These are phyloP conservation scores for Lordiphosa stackelbergi DNA, from an alignment of 1,140 invertebrate species.

Conservation along the genomic window DNA sequence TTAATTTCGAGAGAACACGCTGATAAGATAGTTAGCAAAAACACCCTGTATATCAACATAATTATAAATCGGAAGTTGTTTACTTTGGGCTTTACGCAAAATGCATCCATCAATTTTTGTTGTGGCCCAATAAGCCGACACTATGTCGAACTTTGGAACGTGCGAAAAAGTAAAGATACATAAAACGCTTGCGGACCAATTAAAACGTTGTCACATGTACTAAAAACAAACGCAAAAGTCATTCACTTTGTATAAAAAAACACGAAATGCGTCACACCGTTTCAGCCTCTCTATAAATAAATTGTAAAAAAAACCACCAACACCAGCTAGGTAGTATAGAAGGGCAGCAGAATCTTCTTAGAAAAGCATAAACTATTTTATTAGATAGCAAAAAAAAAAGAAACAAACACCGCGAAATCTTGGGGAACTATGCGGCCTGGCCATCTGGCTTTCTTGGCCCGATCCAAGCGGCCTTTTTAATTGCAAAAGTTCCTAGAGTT, in stretches of 20 bases:
- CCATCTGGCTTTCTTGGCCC: constrained; percentile 32
- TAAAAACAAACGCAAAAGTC: constrained; percentile 38
- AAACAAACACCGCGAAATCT: constrained; percentile 34
- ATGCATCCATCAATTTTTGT: constrained; percentile 42
- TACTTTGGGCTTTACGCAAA: constrained; percentile 31
- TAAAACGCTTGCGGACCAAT: constrained; percentile 18
- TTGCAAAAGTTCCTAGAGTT: constrained; percentile 56
- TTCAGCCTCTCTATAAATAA: constrained; percentile 46
- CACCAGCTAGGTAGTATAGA: constrained; percentile 16
- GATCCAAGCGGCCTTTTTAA: constrained; percentile 34
- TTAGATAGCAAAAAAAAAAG: constrained; percentile 21
- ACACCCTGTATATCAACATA: constrained; percentile 30
- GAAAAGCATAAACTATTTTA: constrained; percentile 54
- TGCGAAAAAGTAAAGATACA: constrained; percentile 15
- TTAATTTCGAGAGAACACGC: constrained; percentile 9
- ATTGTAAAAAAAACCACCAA: constrained; percentile 29
- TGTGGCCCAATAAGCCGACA: constrained; percentile 26
- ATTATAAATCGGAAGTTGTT: constrained; percentile 53
- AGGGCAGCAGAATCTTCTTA: constrained; percentile 44
- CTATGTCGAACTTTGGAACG: constrained; percentile 37
- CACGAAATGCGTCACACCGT: constrained; percentile 50
- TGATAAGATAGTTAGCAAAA: constrained; percentile 47
- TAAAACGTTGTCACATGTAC: constrained; percentile 47
- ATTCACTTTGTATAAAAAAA: constrained; percentile 30
- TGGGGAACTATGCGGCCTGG: constrained; percentile 13